A percentile compares a stretch with the other conserved stretches of the same genome.
phyloP scores from a whole-genome alignment of 1,140 invertebrate species.

The Aphaenogaster rudis region DNA sequence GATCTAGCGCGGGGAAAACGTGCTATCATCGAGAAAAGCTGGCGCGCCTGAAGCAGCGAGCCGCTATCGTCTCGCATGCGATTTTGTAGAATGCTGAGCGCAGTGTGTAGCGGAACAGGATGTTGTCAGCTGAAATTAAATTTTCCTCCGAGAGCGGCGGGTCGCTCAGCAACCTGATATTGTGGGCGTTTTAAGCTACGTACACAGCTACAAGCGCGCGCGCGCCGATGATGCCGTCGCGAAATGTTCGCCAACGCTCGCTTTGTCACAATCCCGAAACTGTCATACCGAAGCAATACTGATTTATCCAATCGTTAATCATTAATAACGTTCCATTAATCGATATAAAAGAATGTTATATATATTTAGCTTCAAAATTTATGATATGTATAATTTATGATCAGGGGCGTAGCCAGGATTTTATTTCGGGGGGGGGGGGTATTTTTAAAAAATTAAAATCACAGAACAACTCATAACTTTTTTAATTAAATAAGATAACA shows the following conservation, averaged over 20 bases:
- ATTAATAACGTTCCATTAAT: neutral
- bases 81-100: slow-evolving; percentile 77
- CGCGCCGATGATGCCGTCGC: slow-evolving; percentile 38
- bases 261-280: slow-evolving; percentile 38
- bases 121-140: slow-evolving; percentile 79
- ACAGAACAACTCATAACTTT: too few relatives aligned
- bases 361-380: neutral
- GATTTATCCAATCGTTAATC: neutral
- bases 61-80: slow-evolving; percentile 71
- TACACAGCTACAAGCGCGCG: slow-evolving; percentile 69
- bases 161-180: slow-evolving; percentile 76
- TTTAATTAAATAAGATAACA: too few relatives aligned
- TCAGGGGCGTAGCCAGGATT: too few relatives aligned
- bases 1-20: slow-evolving; percentile 42
- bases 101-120: slow-evolving; percentile 77
- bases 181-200: slow-evolving; percentile 75
- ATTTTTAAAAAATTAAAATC: too few relatives aligned
- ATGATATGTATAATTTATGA: neutral
- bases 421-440: too few relatives aligned
- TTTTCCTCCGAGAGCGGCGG: slow-evolving; percentile 75
- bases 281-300: slow-evolving; percentile 23
- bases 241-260: slow-evolving; percentile 49
- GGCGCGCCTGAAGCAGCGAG: slow-evolving; percentile 59
- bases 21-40: slow-evolving; percentile 67
- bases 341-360: neutral